A percentile compares a stretch with the other conserved stretches of the same genome.
Evolutionary conservation across 2,888 invertebrate species (phyloP).

Genomic region (Amiota mariae): DNA sequence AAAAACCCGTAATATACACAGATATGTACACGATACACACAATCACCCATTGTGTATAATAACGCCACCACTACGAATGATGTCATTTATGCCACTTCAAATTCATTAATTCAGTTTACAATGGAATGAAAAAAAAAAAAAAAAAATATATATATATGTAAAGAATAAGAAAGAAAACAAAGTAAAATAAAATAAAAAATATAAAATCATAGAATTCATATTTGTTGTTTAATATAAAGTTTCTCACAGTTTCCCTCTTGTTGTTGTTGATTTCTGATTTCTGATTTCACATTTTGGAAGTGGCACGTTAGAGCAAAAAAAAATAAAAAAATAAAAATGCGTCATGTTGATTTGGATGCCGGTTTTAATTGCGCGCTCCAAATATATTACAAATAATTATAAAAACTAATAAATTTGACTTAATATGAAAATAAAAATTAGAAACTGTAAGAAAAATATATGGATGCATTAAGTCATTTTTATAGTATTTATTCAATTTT

Average conservation of each 20-base stretch:
- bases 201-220: not conserved
- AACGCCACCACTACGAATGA: not conserved
- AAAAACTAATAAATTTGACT: not conserved
- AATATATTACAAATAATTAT: not conserved
- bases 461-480: too few relatives aligned
- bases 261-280: too few relatives aligned
- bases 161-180: not conserved
- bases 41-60: too few relatives aligned
- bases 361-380: conserved; percentile 17
- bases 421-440: not conserved
- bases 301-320: too few relatives aligned
- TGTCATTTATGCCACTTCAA: conserved; percentile 14
- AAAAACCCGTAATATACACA: too few relatives aligned
- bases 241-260: too few relatives aligned
- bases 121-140: conserved; percentile 13
- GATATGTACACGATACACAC: too few relatives aligned
- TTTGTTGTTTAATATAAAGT: not conserved
- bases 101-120: conserved; percentile 23
- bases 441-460: not conserved
- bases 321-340: too few relatives aligned
- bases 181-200: conserved; percentile 9
- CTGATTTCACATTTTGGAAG: too few relatives aligned
- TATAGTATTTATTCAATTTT: not conserved
- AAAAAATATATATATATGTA: too few relatives aligned
- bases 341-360: not conserved